phyloP scores from a whole-genome alignment of 2,113 vertebrate genomes.

The Puffinus mauretanicus region DNA sequence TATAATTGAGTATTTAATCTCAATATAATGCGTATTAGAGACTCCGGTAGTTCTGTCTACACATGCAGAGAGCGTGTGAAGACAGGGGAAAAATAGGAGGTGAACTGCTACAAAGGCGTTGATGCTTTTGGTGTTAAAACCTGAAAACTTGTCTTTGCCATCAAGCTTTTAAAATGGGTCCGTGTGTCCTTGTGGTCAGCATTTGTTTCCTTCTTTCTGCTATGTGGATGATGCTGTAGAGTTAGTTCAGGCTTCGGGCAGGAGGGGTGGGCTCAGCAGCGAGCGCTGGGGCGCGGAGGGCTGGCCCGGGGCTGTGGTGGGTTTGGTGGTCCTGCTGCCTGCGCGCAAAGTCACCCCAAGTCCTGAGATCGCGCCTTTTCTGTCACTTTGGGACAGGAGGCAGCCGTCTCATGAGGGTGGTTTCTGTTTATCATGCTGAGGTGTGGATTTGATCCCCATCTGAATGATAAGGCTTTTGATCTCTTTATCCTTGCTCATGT shows the following conservation, averaged over 20 bases:
- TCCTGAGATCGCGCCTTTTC: neutral
- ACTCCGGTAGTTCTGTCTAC: neutral
- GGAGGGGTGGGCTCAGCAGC: neutral
- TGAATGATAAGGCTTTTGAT: neutral
- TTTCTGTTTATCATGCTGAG: neutral
- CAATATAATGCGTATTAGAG: fast-evolving
- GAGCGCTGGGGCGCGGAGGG: neutral
- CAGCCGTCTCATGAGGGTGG: fast-evolving
- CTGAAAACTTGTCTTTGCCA: neutral
- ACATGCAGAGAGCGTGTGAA: fast-evolving
- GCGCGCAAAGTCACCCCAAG: fast-evolving
- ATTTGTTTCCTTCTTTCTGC: neutral
- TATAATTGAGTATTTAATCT: neutral
- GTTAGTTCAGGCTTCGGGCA: fast-evolving
- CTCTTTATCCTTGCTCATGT: neutral
- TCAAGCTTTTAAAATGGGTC: neutral
- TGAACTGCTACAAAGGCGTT: fast-evolving
- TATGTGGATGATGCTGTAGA: fast-evolving
- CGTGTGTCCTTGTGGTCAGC: fast-evolving
- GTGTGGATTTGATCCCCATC: neutral
- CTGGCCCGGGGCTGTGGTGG: neutral
- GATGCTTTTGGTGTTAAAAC: neutral
- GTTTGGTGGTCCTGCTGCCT: neutral
- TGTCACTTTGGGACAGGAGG: no score
- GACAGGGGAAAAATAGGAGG: fast-evolving